Evolutionary conservation across 2,113 vertebrate genomes (phyloP).

Genomic region (Microcebus griseorufus): DNA sequence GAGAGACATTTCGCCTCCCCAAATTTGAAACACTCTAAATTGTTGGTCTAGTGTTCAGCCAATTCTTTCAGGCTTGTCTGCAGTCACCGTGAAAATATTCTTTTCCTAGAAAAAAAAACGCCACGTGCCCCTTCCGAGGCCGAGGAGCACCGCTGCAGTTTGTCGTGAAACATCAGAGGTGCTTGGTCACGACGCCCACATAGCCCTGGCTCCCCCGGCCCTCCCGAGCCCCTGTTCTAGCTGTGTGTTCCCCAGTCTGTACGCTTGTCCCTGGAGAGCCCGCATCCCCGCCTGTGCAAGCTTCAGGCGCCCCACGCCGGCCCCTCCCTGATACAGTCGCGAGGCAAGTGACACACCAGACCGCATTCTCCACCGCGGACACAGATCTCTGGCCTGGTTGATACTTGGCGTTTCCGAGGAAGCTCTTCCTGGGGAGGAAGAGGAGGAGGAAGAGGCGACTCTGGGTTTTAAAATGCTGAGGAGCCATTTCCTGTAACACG

Average conservation of each 20-base stretch:
- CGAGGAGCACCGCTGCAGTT: rapidly evolving
- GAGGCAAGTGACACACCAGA: neutral
- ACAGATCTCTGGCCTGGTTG: neutral
- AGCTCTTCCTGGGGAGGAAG: constrained; percentile 71
- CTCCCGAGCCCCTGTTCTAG: neutral
- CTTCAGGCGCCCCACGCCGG: neutral
- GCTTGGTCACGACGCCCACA: rapidly evolving
- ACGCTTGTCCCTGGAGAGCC: neutral
- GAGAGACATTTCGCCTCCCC: neutral
- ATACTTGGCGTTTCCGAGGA: constrained; percentile 88
- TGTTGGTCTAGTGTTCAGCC: neutral
- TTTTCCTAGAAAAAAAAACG: neutral
- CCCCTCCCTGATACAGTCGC: neutral
- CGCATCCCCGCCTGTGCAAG: neutral
- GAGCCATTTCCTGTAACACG: constrained; percentile 89
- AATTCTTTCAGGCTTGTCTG: neutral
- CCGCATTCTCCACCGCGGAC: constrained; percentile 12
- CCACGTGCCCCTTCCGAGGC: neutral
- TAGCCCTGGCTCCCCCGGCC: neutral
- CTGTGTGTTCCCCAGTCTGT: neutral
- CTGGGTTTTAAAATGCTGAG: constrained; percentile 86
- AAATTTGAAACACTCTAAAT: neutral
- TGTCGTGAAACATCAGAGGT: too few relatives aligned
- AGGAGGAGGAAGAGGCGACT: constrained; percentile 58
- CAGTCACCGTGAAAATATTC: neutral